Base-by-base conservation (phyloP, 2,113 vertebrate species). In the Falcunculus frontatus region DNA sequence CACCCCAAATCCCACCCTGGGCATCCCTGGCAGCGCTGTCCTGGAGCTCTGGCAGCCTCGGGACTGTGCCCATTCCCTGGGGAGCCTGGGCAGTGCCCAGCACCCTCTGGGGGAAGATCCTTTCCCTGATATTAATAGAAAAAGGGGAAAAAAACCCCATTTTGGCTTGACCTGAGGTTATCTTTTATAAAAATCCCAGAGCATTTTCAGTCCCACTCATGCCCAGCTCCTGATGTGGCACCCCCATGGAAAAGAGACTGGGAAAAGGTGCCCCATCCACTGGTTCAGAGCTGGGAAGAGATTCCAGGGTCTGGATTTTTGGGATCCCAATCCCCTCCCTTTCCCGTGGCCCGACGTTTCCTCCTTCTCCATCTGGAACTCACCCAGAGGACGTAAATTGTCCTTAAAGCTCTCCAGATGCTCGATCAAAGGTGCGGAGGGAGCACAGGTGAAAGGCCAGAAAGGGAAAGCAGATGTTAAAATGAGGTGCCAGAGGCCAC, bases 321-420 rank as follows among this genome's bases (percentile, higher is more conserved):
- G 2, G 12, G 57, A 41, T 88, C 72, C 44, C n/a, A 12, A 4
- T 88, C 49, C 52, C 23, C 14, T 84, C 35, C 68, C 52, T 81
- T 68, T 37, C 44, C 74, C 2, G 0, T 0, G 19, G 41, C 37
- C 6, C 37, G 13, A 6, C 4, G 2, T 67, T 53, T 52, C 69
- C 57, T 91, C 57, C 7, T 22, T 20, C 81, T 53, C 78, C 88
- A 68, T 93, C 78, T 95, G 87, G 53, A 33, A 7, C 0, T 1
- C 35, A 15, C 11, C 35, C 39, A 6, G 56, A 46, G 39, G 1
- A 15, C 6, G 17, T 53, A 62, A 81, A 74, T 68, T 56, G 57
- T 56, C 78, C 84, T 79, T 52, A 60, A 89, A 20, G 21, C 87
- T 75, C 15, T 1, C 49, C 93, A 91, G 93, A 79, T 95, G 94